These are phyloP conservation scores for Oxygymnocypris stewartii DNA, from an alignment of 2,113 vertebrate species.

Conservation along the genomic window DNA sequence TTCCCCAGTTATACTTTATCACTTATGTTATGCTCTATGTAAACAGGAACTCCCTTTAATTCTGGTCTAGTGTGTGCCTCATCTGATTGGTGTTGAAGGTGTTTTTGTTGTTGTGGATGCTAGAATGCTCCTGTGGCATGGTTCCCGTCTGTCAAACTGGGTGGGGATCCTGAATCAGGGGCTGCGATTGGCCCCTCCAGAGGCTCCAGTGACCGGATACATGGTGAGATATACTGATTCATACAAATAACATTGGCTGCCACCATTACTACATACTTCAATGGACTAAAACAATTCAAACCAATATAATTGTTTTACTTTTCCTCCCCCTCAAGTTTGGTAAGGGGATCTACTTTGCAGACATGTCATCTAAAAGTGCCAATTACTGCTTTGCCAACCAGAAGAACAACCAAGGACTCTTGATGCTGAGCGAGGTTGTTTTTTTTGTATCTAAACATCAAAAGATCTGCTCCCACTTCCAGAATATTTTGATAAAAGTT, in stretches of 20 bases:
- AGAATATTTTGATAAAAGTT: not conserved
- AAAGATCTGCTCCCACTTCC: not conserved
- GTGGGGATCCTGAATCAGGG: conserved; percentile 87
- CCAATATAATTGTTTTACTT: not conserved
- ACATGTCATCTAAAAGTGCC: conserved; percentile 92
- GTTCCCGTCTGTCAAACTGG: conserved; percentile 89
- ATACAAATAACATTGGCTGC: not conserved
- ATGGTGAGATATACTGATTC: conserved; percentile 77
- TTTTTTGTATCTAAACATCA: not conserved
- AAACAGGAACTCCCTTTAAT: not conserved
- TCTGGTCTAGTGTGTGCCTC: conserved; percentile 6
- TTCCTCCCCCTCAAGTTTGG: conserved; percentile 78
- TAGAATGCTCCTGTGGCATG: conserved; percentile 89
- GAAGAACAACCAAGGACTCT: conserved; percentile 75
- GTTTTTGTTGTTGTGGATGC: conserved; percentile 14
- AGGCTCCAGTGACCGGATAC: conserved; percentile 88
- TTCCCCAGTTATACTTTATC: not conserved
- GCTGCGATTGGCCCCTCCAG: conserved; percentile 84
- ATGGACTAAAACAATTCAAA: not conserved
- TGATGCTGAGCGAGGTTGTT: conserved; percentile 85
- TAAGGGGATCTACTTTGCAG: conserved; percentile 92
- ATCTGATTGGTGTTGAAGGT: not conserved
- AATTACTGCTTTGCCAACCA: conserved; percentile 87
- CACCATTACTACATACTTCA: not conserved
- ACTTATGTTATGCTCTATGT: not conserved